phyloP scores from a whole-genome alignment of 2,113 vertebrate genomes.

The Pachycephala philippinensis region DNA sequence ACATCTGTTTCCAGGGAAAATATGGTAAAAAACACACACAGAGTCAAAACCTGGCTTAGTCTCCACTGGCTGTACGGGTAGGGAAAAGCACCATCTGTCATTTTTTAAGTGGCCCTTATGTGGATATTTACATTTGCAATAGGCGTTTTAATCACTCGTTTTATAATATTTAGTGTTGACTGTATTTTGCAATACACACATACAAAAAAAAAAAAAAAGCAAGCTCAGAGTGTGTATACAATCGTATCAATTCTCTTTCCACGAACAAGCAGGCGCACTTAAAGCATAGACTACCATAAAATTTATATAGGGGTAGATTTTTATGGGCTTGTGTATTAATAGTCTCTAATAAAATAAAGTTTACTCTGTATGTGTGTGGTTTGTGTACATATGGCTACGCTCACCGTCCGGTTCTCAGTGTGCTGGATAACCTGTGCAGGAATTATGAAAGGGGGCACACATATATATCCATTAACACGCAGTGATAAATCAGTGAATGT shows the following conservation, averaged over 20 bases:
- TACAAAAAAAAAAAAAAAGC: not conserved
- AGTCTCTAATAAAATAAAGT: constrained; percentile 38
- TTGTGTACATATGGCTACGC: not conserved
- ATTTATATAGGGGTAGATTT: constrained; percentile 8
- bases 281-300: not conserved
- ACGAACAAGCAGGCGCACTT: not conserved
- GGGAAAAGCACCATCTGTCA: not conserved
- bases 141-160: not conserved
- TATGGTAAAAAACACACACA: not conserved
- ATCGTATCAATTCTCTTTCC: not conserved
- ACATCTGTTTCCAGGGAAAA: constrained; percentile 52
- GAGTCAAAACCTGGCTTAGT: not conserved
- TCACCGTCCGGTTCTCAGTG: not conserved
- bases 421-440: not conserved
- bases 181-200: not conserved
- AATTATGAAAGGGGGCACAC: not conserved
- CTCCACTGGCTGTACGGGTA: not conserved
- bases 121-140: not conserved
- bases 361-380: not conserved
- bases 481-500: not conserved
- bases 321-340: constrained; percentile 33
- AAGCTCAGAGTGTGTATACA: not conserved
- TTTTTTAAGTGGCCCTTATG: not conserved
- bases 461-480: not conserved
- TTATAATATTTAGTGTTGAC: not conserved